Evolutionary conservation across 2,113 vertebrate species (phyloP).

Genomic region (Aldabrachelys gigantea): DNA sequence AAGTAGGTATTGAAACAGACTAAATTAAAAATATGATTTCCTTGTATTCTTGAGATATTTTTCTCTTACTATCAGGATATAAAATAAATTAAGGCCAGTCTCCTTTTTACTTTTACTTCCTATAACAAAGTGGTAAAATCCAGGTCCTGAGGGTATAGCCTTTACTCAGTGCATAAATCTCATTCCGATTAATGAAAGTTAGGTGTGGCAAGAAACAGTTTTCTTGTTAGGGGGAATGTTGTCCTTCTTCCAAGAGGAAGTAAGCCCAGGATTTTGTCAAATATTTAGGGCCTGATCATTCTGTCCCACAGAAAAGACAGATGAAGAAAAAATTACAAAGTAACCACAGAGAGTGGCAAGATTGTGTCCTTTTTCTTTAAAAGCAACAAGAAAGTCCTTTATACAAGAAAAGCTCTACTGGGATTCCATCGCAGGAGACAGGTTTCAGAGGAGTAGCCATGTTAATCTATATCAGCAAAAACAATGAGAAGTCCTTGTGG

Average conservation of each 20-base stretch:
- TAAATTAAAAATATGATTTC: constrained; percentile 50
- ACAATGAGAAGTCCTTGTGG: no score
- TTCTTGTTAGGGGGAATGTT: neutral
- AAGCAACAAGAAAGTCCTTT: neutral
- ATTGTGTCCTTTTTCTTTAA: neutral
- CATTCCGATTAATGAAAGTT: neutral
- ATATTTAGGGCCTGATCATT: neutral
- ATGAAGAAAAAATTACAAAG: neutral
- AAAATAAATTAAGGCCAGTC: constrained; percentile 30
- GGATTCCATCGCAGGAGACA: neutral
- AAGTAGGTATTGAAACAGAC: constrained; percentile 12
- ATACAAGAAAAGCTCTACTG: neutral
- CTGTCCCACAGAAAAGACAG: neutral
- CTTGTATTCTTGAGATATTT: constrained; percentile 43
- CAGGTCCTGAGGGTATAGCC: neutral
- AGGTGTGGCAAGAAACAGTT: neutral
- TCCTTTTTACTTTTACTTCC: constrained; percentile 35
- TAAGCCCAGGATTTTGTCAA: neutral
- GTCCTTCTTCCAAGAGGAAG: neutral
- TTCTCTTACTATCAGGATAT: constrained; percentile 27
- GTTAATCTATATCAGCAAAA: no score
- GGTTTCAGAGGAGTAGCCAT: no score
- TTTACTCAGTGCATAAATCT: constrained; percentile 1
- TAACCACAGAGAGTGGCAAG: neutral
- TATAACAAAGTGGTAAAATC: neutral